Percentiles rank a stretch among this genome's conserved stretches.
phyloP scores from a whole-genome alignment of 2,113 vertebrate genomes.

The Chloropsis hardwickii region DNA sequence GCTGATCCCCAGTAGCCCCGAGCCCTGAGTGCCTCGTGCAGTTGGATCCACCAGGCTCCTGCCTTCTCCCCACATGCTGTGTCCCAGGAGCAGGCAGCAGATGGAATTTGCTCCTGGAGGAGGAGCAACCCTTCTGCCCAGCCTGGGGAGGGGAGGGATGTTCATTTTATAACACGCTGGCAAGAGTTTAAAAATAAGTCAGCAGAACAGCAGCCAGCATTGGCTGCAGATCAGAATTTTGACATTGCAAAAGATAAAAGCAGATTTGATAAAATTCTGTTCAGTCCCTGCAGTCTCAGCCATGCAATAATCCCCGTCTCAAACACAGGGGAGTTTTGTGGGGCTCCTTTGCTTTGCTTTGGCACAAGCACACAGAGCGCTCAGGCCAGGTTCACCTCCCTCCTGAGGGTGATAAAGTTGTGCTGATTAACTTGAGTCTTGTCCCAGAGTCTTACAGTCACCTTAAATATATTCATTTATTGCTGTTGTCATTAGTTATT shows the following conservation, averaged over 20 bases:
- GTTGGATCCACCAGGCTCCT: background rate
- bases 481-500: background rate
- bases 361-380: background rate
- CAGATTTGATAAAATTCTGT: background rate
- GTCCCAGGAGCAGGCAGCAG: background rate
- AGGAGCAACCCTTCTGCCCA: background rate
- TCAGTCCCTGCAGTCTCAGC: background rate
- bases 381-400: background rate
- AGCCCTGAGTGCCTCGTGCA: background rate
- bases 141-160: background rate
- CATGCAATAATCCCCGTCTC: background rate
- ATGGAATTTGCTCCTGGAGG: background rate
- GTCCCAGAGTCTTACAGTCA: background rate
- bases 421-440: background rate
- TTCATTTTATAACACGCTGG: background rate
- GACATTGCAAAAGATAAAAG: background rate
- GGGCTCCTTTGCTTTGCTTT: background rate
- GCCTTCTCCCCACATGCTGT: background rate
- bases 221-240: background rate
- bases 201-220: background rate
- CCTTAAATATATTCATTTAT: background rate
- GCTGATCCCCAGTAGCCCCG: background rate
- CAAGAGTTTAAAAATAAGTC: background rate
- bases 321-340: background rate
- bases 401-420: background rate